These are phyloP conservation scores for Polydrusus cervinus DNA, from an alignment of 2,888 invertebrate genomes.

Conservation along the genomic window DNA sequence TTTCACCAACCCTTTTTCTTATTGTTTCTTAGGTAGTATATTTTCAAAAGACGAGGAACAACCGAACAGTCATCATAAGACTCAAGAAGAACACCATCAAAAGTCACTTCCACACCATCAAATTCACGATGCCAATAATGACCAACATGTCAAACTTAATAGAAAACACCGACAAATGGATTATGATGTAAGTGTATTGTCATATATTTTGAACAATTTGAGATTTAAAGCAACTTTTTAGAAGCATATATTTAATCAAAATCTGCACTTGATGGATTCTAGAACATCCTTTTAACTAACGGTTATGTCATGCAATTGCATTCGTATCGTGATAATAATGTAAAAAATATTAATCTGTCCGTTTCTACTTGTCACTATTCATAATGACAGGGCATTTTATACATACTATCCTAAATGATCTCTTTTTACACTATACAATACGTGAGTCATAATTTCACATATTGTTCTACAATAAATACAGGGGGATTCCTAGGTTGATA, in stretches of 20 bases:
- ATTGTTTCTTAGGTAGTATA: conserved; percentile 52
- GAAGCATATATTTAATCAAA: neutral
- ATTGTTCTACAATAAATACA: too few relatives aligned
- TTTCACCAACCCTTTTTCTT: neutral
- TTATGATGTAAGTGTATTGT: conserved; percentile 65
- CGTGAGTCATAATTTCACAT: too few relatives aligned
- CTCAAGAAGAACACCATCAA: conserved; percentile 15
- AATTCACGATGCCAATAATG: conserved; percentile 53
- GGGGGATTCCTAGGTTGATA: too few relatives aligned
- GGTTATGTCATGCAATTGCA: too few relatives aligned
- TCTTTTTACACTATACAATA: too few relatives aligned
- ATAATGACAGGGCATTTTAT: too few relatives aligned
- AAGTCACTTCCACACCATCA: conserved; percentile 41
- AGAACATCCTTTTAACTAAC: too few relatives aligned
- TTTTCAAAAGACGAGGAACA: conserved; percentile 58
- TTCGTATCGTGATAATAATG: too few relatives aligned
- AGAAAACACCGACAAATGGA: conserved; percentile 56
- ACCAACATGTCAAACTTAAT: conserved; percentile 57
- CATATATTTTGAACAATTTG: neutral
- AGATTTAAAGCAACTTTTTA: neutral
- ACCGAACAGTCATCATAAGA: conserved; percentile 7
- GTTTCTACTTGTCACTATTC: too few relatives aligned
- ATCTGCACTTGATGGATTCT: too few relatives aligned
- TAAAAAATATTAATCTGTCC: too few relatives aligned
- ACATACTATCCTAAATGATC: too few relatives aligned